These are phyloP conservation scores for Oncopeltus fasciatus DNA, from an alignment of 1,140 invertebrate species.

Conservation along the genomic window DNA sequence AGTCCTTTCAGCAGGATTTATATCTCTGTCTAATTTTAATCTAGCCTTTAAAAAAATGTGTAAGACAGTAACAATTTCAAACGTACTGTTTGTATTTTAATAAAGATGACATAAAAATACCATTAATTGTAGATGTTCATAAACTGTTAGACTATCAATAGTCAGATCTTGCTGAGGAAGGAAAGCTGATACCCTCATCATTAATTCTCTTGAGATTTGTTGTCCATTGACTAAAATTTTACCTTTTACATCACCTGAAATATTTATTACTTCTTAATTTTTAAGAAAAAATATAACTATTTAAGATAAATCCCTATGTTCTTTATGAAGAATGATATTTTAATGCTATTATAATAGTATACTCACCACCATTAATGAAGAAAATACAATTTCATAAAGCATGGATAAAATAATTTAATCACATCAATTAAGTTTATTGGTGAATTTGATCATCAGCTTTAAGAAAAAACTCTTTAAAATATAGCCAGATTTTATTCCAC, in stretches of 20 bases:
- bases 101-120: conserved; percentile 30
- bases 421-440: no score
- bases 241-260: conserved; percentile 37
- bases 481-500: no score
- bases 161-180: conserved; percentile 54
- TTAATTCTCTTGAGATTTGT: conserved; percentile 38
- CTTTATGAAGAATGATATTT: neutral
- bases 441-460: no score
- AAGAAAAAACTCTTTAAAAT: no score
- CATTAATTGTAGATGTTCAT: conserved; percentile 62
- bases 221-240: conserved; percentile 49
- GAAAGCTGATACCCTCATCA: conserved; percentile 53
- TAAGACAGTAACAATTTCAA: no score
- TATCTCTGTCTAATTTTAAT: conserved; percentile 32
- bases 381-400: no score
- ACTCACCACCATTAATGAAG: no score
- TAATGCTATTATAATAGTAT: neutral
- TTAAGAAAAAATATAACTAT: neutral
- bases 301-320: neutral
- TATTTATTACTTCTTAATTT: neutral
- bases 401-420: no score
- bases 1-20: conserved; percentile 22
- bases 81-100: neutral
- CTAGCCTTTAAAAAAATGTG: conserved; percentile 26
- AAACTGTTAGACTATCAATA: conserved; percentile 49